Conservation (phyloP, 2,113 vertebrate genomes). For the Hymenochirus boettgeri region DNA sequence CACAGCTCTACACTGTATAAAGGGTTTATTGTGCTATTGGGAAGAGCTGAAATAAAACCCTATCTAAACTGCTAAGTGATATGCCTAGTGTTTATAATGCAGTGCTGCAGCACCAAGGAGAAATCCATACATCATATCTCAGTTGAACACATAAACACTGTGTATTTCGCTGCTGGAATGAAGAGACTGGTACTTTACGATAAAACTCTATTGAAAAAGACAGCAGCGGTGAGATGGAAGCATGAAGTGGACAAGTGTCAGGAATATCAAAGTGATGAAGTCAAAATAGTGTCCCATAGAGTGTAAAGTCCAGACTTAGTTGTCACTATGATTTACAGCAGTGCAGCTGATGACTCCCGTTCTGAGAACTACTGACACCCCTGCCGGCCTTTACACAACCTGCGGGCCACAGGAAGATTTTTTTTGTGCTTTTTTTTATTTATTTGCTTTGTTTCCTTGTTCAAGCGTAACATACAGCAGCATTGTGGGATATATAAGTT, state of each 20-base stretch:
- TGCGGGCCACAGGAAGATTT: conserved; percentile 7
- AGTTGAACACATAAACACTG: conserved; percentile 1
- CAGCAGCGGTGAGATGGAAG: conserved; percentile 36
- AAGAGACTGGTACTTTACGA: conserved; percentile 14
- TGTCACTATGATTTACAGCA: conserved; percentile 13
- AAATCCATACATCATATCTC: conserved; percentile 14
- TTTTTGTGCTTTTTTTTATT: background rate
- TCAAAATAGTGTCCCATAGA: conserved; percentile 34
- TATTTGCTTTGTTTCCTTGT: background rate
- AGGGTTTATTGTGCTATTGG: conserved; percentile 29
- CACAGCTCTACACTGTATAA: background rate
- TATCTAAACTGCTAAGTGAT: conserved; percentile 17
- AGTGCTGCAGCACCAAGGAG: conserved; percentile 2
- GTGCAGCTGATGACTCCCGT: conserved; percentile 6
- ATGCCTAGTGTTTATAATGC: conserved; percentile 28
- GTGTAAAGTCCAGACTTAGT: conserved; percentile 32
- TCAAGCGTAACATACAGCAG: background rate
- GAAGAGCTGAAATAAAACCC: conserved; percentile 26
- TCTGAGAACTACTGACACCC: conserved; percentile 26
- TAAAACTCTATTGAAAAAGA: conserved; percentile 25
- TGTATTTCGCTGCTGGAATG: background rate
- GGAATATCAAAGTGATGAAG: conserved; percentile 22
- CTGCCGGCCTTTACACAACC: conserved; percentile 11
- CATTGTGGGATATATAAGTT: background rate
- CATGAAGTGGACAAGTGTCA: conserved; percentile 40